A percentile compares a stretch with the other conserved stretches of the same genome.
phyloP scores from a whole-genome alignment of 2,888 invertebrate species.

The Halictus ligatus region DNA sequence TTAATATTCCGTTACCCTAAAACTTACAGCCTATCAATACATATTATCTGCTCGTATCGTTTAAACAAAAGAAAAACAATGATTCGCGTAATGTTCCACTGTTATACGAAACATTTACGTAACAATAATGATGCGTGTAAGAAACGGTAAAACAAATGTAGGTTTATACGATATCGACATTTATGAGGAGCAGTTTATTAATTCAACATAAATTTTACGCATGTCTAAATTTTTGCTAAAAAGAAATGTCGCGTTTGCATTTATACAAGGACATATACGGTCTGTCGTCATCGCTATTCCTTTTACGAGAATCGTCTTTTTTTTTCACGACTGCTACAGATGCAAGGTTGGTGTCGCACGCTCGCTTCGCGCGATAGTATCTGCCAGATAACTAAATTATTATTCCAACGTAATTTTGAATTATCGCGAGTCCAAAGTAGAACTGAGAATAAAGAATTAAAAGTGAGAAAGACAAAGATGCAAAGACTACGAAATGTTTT shows the following conservation, averaged over 20 bases:
- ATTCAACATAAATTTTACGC: background rate
- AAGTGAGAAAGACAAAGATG: background rate
- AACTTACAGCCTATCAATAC: background rate
- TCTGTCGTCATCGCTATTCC: constrained; percentile 5
- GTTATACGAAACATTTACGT: constrained; percentile 6
- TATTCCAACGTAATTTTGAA: constrained; percentile 15
- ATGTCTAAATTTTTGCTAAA: constrained; percentile 1
- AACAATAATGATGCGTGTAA: background rate
- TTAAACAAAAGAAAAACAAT: background rate
- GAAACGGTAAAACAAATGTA: background rate
- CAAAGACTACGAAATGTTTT: too few species aligned
- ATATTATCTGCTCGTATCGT: background rate
- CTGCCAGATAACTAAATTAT: constrained; percentile 22
- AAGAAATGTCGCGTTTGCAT: constrained; percentile 14
- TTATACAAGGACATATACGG: constrained; percentile 26
- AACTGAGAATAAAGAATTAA: background rate
- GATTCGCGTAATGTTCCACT: background rate
- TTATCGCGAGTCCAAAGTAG: constrained; percentile 17
- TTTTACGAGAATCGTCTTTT: background rate
- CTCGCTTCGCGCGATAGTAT: constrained; percentile 13
- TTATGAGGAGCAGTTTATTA: background rate
- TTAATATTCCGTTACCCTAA: constrained; percentile 49
- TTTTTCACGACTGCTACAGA: constrained; percentile 20
- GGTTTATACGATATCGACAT: background rate
- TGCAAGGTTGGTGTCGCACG: constrained; percentile 5